Conservation (phyloP, 2,888 invertebrate species). For the Stenodera caucasica region DNA sequence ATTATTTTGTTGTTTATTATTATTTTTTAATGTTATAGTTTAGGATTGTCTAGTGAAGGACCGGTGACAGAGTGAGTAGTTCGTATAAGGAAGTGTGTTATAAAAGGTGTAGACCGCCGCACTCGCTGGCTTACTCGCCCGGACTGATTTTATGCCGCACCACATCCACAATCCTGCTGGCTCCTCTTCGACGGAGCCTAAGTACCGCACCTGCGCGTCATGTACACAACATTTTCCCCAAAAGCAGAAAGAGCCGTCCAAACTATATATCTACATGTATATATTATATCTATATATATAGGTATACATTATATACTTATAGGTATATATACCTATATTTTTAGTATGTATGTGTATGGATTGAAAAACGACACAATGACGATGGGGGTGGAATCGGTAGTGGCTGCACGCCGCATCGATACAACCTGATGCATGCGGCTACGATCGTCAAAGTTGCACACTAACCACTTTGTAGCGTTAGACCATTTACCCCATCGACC, state of each 20-base stretch:
- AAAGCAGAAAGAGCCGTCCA: conserved; percentile 12
- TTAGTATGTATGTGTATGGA: background rate
- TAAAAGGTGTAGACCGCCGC: conserved; percentile 60
- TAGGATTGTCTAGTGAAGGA: conserved; percentile 39
- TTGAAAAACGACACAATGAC: conserved; percentile 6
- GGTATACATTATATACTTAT: background rate
- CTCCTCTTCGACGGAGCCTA: conserved; percentile 33
- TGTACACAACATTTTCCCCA: conserved; percentile 29
- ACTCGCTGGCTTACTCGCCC: conserved; percentile 62
- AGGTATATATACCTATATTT: background rate
- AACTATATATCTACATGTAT: too few relatives aligned
- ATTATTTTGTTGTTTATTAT: background rate
- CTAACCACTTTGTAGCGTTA: background rate
- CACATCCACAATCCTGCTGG: conserved; percentile 51
- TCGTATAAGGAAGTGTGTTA: conserved; percentile 50
- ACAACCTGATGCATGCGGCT: conserved; percentile 54
- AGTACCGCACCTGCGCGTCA: conserved; percentile 30
- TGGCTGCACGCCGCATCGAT: conserved; percentile 44
- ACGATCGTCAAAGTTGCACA: conserved; percentile 23
- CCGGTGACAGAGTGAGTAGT: conserved; percentile 51
- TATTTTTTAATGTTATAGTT: conserved; percentile 9
- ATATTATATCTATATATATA: background rate
- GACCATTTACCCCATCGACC: background rate
- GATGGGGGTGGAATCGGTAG: conserved; percentile 29
- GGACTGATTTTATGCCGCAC: conserved; percentile 55